These are phyloP conservation scores for Silurus lanzhouensis DNA, from an alignment of 2,797 vertebrate genomes.

Conservation along the genomic window DNA sequence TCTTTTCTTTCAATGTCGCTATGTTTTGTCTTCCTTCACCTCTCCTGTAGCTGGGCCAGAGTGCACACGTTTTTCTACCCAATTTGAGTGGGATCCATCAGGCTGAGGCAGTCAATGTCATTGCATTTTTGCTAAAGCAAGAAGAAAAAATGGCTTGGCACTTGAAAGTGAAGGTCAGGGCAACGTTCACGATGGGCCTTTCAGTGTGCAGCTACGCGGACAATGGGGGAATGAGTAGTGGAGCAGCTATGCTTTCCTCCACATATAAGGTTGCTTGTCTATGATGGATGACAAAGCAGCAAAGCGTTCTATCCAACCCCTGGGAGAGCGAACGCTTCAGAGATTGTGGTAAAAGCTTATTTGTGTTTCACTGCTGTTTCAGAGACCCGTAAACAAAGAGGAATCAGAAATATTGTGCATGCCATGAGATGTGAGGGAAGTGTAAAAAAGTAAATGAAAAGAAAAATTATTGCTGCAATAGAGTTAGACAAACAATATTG, in stretches of 20 bases:
- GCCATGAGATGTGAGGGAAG: neutral
- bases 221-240: constrained; percentile 47
- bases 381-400: constrained; percentile 7
- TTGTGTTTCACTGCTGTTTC: constrained; percentile 30
- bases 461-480: neutral
- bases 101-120: constrained; percentile 41
- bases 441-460: neutral
- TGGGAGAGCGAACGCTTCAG: constrained; percentile 49
- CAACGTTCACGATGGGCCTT: constrained; percentile 62
- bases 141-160: constrained; percentile 41
- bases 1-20: neutral
- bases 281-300: constrained; percentile 62
- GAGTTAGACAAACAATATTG: neutral
- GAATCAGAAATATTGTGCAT: constrained; percentile 3
- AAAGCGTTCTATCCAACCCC: constrained; percentile 51
- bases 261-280: constrained; percentile 41
- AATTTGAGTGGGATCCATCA: constrained; percentile 54
- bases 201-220: constrained; percentile 51
- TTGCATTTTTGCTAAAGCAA: constrained; percentile 21
- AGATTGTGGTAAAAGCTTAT: constrained; percentile 44
- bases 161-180: constrained; percentile 55
- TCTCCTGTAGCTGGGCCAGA: constrained; percentile 42
- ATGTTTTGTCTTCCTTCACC: constrained; percentile 25
- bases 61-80: constrained; percentile 41
- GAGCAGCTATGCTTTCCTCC: constrained; percentile 52